A percentile compares a stretch with the other conserved stretches of the same genome.
Evolutionary conservation across 2,797 vertebrate genomes (phyloP).

Genomic region (Toxotes lorentzi): DNA sequence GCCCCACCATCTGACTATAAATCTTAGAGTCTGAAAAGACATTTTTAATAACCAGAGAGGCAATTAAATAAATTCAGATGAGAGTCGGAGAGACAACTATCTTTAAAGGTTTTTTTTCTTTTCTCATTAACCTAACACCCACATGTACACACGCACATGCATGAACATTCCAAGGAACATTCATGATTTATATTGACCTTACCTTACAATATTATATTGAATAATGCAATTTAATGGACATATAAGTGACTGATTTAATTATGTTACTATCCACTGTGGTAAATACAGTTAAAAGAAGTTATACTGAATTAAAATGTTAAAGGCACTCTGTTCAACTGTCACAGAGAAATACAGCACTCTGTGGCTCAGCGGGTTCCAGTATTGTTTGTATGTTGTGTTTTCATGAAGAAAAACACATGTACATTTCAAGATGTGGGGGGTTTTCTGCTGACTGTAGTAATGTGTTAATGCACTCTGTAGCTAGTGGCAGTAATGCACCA

Average conservation of each 20-base stretch:
- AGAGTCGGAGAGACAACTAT: slow-evolving; percentile 52
- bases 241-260: slow-evolving; percentile 6
- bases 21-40: slow-evolving; percentile 76
- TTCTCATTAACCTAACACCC: slow-evolving; percentile 53
- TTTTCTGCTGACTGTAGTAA: background rate
- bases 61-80: slow-evolving; percentile 77
- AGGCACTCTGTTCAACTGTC: background rate
- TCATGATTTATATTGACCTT: background rate
- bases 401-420: background rate
- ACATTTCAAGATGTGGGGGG: background rate
- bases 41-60: slow-evolving; percentile 78
- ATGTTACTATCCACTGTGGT: background rate
- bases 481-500: background rate
- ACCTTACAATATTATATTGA: background rate
- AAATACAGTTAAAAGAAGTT: background rate
- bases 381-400: background rate
- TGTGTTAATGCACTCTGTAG: no score
- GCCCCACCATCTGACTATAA: slow-evolving; percentile 81
- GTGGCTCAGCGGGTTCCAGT: background rate
- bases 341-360: background rate
- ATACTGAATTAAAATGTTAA: background rate
- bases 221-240: slow-evolving; percentile 6
- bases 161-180: slow-evolving; percentile 14
- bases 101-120: slow-evolving; percentile 66
- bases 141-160: slow-evolving; percentile 9